A percentile compares a stretch with the other conserved stretches of the same genome.
Evolutionary conservation across 2,888 invertebrate species (phyloP).

Genomic region (Harpalus rufipes): DNA sequence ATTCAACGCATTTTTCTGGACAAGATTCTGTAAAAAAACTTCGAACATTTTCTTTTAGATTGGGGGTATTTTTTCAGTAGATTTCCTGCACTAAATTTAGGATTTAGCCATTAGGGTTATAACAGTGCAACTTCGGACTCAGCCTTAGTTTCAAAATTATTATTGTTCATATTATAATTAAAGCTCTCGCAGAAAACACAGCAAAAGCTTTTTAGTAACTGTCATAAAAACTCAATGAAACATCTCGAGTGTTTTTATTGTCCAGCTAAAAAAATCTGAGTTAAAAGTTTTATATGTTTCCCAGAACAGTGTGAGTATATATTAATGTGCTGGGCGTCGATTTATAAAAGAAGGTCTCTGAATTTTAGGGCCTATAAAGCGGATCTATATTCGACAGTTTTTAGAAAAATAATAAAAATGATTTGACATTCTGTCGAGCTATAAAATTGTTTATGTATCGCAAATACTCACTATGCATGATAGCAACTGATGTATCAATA

Average conservation of each 20-base stretch:
- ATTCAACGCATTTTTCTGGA: no score
- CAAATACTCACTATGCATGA: conserved; percentile 28
- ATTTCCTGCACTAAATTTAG: no score
- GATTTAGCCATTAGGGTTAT: no score
- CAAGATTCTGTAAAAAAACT: no score
- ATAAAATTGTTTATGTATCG: conserved; percentile 45
- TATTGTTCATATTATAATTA: background rate
- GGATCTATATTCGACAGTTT: conserved; percentile 2
- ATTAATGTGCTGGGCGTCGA: conserved; percentile 6
- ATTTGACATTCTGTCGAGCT: conserved; percentile 36
- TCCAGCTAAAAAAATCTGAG: conserved; percentile 11
- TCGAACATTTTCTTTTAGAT: no score
- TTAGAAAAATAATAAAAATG: conserved; percentile 44
- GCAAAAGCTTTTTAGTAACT: background rate
- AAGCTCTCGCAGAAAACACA: background rate
- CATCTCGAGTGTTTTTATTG: conserved; percentile 4
- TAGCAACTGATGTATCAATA: conserved; percentile 38
- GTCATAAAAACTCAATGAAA: background rate
- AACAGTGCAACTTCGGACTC: no score
- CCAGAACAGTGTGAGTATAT: conserved; percentile 8
- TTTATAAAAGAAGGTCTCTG: conserved; percentile 29
- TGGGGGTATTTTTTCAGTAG: no score
- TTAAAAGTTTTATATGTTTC: background rate
- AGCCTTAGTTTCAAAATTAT: background rate
- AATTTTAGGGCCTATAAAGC: conserved; percentile 20